phyloP scores from a whole-genome alignment of 2,888 invertebrate genomes.

The Rutpela maculata region DNA sequence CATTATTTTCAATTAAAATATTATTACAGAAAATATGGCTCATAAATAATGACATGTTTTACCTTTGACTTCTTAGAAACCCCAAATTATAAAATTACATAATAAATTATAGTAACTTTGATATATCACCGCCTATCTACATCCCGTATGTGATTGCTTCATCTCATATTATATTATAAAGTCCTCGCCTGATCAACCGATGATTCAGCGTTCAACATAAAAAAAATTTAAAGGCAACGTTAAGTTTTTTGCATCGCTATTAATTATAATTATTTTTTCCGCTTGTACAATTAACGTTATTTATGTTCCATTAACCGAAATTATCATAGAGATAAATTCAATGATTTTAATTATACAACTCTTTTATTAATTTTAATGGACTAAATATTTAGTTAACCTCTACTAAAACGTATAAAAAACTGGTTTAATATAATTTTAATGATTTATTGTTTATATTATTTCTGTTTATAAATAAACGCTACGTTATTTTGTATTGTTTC shows the following conservation, averaged over 20 bases:
- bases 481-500: neutral
- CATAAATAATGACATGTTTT: no score
- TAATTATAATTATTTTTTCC: conserved; percentile 7
- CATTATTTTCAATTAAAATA: no score
- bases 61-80: no score
- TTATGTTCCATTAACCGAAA: conserved; percentile 4
- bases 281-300: neutral
- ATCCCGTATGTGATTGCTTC: neutral
- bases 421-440: conserved; percentile 3
- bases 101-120: no score
- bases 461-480: neutral
- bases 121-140: no score
- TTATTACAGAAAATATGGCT: no score
- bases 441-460: conserved; percentile 4
- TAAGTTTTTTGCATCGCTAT: neutral
- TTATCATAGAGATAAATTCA: conserved; percentile 2
- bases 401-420: neutral
- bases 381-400: conserved; percentile 4
- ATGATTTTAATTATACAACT: neutral
- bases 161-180: neutral
- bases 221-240: neutral
- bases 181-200: conserved; percentile 1
- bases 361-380: conserved; percentile 7
- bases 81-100: no score
- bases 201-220: neutral